These are phyloP conservation scores for Pangasius larnaudii DNA, from an alignment of 2,797 vertebrate genomes.

Conservation along the genomic window DNA sequence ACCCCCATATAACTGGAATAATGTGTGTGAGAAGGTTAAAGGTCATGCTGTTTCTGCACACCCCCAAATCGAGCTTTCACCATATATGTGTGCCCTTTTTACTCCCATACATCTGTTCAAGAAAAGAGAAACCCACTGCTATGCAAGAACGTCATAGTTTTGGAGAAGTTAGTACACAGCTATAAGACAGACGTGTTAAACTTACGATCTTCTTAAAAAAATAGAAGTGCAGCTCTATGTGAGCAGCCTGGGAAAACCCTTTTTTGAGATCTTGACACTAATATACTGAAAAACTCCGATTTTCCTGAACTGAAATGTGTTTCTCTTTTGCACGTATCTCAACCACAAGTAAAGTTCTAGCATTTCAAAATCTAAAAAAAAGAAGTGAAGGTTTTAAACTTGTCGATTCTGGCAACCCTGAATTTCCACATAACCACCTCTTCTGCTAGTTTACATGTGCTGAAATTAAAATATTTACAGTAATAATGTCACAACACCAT, in stretches of 20 bases:
- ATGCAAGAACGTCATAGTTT: slow-evolving; percentile 4
- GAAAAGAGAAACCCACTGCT: slow-evolving; percentile 18
- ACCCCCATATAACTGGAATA: slow-evolving; percentile 81
- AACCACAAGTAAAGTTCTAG: not conserved
- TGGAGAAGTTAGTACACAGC: not conserved
- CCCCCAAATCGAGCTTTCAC: slow-evolving; percentile 63
- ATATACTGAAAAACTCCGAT: not conserved
- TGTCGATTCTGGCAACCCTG: not conserved
- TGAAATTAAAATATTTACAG: slow-evolving; percentile 18
- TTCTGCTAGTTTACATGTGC: not conserved
- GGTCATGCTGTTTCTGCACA: slow-evolving; percentile 74
- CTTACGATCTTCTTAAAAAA: not conserved
- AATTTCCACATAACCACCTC: not conserved
- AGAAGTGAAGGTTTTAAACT: not conserved
- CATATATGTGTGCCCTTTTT: slow-evolving; percentile 84
- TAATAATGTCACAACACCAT: slow-evolving; percentile 19
- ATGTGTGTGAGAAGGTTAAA: slow-evolving; percentile 83
- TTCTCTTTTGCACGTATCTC: not conserved
- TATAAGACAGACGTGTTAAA: not conserved
- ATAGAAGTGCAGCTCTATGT: not conserved
- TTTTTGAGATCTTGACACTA: not conserved
- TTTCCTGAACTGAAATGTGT: not conserved
- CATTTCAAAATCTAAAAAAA: not conserved
- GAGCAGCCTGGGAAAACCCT: not conserved
- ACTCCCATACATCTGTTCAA: slow-evolving; percentile 47